Percentiles rank a stretch among this genome's conserved stretches.
phyloP scores from a whole-genome alignment of 2,888 invertebrate species.

The Hemaris fuciformis region DNA sequence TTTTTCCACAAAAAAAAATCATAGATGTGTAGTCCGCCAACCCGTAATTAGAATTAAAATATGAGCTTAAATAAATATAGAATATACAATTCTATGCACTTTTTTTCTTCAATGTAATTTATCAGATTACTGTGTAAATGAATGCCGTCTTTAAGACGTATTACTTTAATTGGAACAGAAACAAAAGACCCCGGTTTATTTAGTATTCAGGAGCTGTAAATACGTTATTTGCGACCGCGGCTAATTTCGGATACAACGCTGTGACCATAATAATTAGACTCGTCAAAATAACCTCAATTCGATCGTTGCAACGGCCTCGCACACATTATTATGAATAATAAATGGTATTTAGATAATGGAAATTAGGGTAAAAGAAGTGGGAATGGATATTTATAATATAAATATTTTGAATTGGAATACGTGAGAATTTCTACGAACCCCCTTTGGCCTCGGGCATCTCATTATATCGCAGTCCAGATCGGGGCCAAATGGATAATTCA shows the following conservation, averaged over 20 bases:
- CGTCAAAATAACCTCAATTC: neutral
- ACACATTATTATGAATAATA: neutral
- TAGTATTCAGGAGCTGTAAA: slow-evolving; percentile 10
- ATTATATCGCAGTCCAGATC: no score
- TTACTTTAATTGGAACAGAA: slow-evolving; percentile 8
- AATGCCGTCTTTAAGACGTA: neutral
- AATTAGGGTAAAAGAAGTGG: neutral
- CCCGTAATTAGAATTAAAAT: no score
- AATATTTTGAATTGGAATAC: no score
- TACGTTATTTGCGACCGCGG: slow-evolving; percentile 7
- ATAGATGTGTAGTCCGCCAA: neutral
- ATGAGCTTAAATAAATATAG: no score
- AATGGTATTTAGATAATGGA: neutral
- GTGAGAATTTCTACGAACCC: no score
- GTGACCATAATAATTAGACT: neutral
- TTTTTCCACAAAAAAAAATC: neutral
- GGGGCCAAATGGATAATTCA: no score
- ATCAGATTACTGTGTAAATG: neutral
- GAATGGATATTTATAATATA: no score
- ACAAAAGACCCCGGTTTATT: slow-evolving; percentile 8
- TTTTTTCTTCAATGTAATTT: neutral
- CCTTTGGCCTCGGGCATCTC: no score
- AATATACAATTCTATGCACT: neutral
- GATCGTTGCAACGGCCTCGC: neutral
- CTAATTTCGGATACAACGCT: slow-evolving; percentile 3